These are phyloP conservation scores for Silurus lanzhouensis DNA, from an alignment of 2,797 vertebrate species.

Conservation along the genomic window DNA sequence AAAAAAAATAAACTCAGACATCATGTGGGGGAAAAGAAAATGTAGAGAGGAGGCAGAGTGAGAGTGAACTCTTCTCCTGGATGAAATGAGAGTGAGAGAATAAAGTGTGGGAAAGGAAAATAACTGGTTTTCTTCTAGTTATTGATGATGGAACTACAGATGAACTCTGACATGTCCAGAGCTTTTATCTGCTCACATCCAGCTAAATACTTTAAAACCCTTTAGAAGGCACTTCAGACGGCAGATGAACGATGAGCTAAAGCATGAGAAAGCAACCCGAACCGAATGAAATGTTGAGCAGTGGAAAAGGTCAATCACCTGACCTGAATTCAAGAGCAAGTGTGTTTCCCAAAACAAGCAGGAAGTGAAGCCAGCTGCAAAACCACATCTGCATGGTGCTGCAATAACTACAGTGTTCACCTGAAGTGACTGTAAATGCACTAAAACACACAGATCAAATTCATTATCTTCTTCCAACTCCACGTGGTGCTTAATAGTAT, in stretches of 20 bases:
- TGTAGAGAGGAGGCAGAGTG: no score
- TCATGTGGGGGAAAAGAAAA: no score
- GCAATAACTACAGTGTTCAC: constrained; percentile 57
- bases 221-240: constrained; percentile 52
- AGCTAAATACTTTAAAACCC: constrained; percentile 44
- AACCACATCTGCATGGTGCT: no score
- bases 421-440: constrained; percentile 51
- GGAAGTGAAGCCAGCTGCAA: neutral
- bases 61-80: neutral
- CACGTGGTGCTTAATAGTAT: neutral
- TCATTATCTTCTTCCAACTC: neutral
- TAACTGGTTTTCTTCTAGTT: neutral
- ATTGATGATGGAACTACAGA: neutral
- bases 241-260: constrained; percentile 56
- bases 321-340: neutral
- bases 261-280: neutral
- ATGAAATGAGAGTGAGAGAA: neutral
- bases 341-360: neutral
- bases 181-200: neutral
- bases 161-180: neutral
- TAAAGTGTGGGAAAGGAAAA: neutral
- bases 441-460: neutral
- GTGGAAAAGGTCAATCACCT: neutral
- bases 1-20: no score
- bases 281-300: neutral